Evolutionary conservation across 37 sponge, comb jelly and placozoan species (phyloP), one percentile per base, ranked within the genome.

Genomic region (Bolinopsis microptera): DNA sequence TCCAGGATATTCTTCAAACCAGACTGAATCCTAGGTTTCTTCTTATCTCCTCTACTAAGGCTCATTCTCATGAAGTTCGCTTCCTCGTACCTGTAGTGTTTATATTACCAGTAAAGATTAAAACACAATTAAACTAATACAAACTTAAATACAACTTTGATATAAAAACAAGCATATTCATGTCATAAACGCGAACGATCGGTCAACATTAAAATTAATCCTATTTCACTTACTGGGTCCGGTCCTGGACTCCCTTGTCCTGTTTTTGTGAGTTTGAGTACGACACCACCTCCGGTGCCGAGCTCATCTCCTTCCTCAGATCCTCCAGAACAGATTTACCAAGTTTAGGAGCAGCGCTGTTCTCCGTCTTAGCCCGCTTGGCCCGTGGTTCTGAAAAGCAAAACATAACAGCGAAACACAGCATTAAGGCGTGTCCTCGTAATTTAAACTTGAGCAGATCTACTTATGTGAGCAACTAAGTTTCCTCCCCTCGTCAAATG

Each of bases 31-130:
- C 75, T 72, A 24, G 75, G 75, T 72, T 72, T 72, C 75, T 72
- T 72, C 5, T n/a, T 8, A 23, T 72, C 75, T 2, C 22, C 5
- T 72, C 26, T 72, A n/a, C 31, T 72, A 8, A 72, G 26, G 26
- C 31, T 72, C 75, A 72, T 72, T n/a, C 75, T 5, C 75, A 72
- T 72, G 75, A 72, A 72, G 75, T 72, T 72, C 75, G 26, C 75
- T 28, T 72, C 75, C 26, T 72, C 75, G 75, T 72, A 72, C 18
- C 75, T 72, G 75, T 21, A 28, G 18, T 30, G 18, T 8, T 30
- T 5, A 72, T n/a, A 28, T 13, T 13, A 21, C 18, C 21, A 22
- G 21, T 13, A 67, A 67, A 67, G 18, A 13, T 22, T 67, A 22
- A 67, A 22, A 67, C 18, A 21, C 68, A 13, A 22, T 67, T 67